Base-by-base conservation (phyloP, 2,888 invertebrate species). In the Pherbina coryleti region DNA sequence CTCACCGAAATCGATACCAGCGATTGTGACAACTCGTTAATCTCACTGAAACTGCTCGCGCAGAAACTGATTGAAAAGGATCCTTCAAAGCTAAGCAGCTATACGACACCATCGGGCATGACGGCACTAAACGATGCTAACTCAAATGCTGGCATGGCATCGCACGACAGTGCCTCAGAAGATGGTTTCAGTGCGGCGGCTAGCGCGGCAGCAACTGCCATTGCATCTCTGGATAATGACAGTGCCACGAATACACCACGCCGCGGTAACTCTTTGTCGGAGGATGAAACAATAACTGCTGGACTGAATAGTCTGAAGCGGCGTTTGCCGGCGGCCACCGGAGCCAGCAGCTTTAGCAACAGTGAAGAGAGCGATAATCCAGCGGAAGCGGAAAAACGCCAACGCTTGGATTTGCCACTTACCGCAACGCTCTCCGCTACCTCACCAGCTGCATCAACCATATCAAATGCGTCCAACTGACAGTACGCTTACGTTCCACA, bases 1-100 rank as follows among this genome's bases (percentile, higher is more conserved):
- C 92, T 98, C 82, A 97, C 97, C 79, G 97, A 98, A 87, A 97
- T 98, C 85, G 98, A 98, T 88, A 98, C 98, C 2, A 96, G 97
- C 72, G 98, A 98, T 90, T 98, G 98, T 91, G 97, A 97, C 88
- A 97, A 96, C 91, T 97, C 98, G 79, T 92, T 98, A 82, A 95
- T 95, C 85, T 97, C 97, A 90, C 92, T 98, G 49, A 92, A 96
- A 92, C 91, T 93, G 81, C 91, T 96, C 82, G 96, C 96, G 51
- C 93, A 94, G 85, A 95, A 94, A 86, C 91, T 96, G 81, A 94
- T 95, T 86, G 94, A 95, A 84, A 95, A 95, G 86, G 95, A 96
- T 90, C 95, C 95, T 7, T 93, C 92, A 31, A 95, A 95, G 90
- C 90, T 95, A 86, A 94, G 93, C 79, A 84, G 86, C 64, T 89